These are phyloP conservation scores for Oreamnos americanus DNA, from an alignment of 2,113 vertebrate species.

Conservation along the genomic window DNA sequence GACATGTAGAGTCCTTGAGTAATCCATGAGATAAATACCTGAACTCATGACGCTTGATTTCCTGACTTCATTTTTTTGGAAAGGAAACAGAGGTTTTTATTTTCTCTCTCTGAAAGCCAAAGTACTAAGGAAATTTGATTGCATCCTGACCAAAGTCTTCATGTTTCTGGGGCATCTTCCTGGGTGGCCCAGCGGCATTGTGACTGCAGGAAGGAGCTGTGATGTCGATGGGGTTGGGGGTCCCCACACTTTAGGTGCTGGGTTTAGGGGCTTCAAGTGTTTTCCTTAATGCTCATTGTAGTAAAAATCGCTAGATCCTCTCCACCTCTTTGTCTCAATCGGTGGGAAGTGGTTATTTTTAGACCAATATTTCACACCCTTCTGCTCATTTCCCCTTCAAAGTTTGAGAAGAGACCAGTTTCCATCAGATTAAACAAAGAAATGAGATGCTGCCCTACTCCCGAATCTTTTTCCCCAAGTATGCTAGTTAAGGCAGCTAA, in stretches of 20 bases:
- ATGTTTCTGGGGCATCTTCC: background rate
- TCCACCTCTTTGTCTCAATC: background rate
- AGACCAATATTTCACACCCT: background rate
- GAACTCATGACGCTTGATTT: constrained; percentile 52
- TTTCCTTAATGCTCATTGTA: background rate
- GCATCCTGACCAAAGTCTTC: background rate
- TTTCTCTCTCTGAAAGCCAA: constrained; percentile 5
- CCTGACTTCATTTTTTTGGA: constrained; percentile 45
- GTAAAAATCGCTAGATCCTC: background rate
- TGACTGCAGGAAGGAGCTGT: constrained; percentile 41
- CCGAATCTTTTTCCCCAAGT: background rate
- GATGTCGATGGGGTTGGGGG: background rate
- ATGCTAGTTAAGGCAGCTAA: background rate
- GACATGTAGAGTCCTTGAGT: background rate
- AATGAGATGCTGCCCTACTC: background rate
- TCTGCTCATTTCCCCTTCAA: background rate
- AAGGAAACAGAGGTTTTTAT: background rate
- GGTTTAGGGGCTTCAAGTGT: background rate
- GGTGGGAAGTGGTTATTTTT: background rate
- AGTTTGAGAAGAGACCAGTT: background rate
- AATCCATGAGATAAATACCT: constrained; percentile 49
- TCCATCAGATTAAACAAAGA: background rate
- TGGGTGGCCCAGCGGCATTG: background rate
- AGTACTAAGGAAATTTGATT: background rate
- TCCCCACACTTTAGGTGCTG: background rate